Conservation (phyloP, 2,888 invertebrate genomes). For the Microchrysa polita region DNA sequence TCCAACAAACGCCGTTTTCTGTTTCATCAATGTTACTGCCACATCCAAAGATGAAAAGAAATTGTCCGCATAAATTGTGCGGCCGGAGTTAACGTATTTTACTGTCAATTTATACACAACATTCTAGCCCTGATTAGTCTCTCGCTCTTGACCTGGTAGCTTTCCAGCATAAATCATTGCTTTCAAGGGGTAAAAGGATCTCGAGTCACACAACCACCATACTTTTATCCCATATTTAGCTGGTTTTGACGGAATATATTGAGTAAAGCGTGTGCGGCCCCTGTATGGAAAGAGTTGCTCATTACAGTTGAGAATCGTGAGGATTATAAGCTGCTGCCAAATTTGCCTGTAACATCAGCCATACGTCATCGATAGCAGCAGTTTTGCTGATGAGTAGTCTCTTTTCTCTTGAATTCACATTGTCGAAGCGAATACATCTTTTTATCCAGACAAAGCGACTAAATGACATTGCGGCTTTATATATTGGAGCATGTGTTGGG, state of each 20-base stretch:
- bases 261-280: no score
- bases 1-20: not conserved
- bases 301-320: no score
- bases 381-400: not conserved
- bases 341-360: no score
- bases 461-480: not conserved
- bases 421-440: not conserved
- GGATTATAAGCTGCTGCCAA: no score
- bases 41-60: not conserved
- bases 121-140: no score
- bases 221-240: not conserved
- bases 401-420: not conserved
- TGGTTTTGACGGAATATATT: no score
- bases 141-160: no score
- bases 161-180: no score
- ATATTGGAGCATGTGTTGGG: not conserved
- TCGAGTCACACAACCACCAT: no score
- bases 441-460: not conserved
- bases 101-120: not conserved
- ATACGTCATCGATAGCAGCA: not conserved
- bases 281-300: no score
- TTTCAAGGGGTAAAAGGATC: no score
- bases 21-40: not conserved
- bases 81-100: constrained; percentile 40
- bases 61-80: constrained; percentile 43